These are phyloP conservation scores for Tenthredo livida DNA, from an alignment of 2,888 invertebrate genomes.

Conservation along the genomic window DNA sequence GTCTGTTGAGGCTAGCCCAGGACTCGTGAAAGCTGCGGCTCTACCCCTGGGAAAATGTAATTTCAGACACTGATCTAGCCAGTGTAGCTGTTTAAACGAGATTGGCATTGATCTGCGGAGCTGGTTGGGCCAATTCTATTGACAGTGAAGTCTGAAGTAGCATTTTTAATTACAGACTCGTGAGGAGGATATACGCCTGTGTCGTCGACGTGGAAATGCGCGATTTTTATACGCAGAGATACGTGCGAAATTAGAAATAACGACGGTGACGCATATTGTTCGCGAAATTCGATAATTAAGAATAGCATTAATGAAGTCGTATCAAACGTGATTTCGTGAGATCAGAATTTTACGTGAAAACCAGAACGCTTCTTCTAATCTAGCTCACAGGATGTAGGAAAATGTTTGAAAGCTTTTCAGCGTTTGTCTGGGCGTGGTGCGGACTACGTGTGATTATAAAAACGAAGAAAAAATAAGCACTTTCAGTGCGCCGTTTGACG, in stretches of 20 bases:
- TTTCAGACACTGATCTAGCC: conserved; percentile 8
- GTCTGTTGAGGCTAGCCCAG: background rate
- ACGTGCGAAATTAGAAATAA: background rate
- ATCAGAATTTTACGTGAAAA: background rate
- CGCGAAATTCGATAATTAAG: background rate
- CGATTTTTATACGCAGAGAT: background rate
- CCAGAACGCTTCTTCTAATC: background rate
- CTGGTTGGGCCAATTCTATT: background rate
- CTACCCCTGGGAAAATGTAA: conserved; percentile 16
- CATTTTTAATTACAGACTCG: conserved; percentile 19
- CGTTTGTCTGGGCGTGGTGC: background rate
- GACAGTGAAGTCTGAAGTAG: conserved; percentile 23
- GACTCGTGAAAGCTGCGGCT: background rate
- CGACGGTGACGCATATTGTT: background rate
- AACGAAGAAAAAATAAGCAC: conserved; percentile 21
- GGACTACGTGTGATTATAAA: conserved; percentile 15
- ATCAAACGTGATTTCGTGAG: background rate
- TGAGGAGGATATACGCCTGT: background rate
- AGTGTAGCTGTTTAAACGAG: conserved; percentile 6
- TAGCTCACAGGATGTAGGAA: background rate
- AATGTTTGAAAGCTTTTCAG: background rate
- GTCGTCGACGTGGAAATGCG: background rate
- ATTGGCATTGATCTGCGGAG: conserved; percentile 13
- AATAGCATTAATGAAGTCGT: background rate
- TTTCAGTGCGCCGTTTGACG: conserved; percentile 24